A percentile compares a stretch with the other conserved stretches of the same genome.
Evolutionary conservation across 2,888 invertebrate species (phyloP).

Genomic region (Leistus spinibarbis): DNA sequence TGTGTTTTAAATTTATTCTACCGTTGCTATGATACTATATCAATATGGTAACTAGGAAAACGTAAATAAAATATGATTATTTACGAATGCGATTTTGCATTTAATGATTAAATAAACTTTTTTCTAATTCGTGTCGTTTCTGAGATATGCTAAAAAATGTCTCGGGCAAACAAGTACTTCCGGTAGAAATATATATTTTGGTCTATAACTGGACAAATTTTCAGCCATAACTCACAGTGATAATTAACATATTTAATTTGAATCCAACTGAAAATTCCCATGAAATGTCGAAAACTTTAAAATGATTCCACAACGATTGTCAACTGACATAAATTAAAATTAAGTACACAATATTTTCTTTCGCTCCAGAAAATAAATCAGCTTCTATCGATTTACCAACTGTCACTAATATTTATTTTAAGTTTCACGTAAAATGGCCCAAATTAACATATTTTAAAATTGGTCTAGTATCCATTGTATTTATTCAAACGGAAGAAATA

Average conservation of each 20-base stretch:
- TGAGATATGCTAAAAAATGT: too few species aligned
- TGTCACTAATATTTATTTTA: neutral
- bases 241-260: neutral
- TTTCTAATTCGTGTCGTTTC: too few species aligned
- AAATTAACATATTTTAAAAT: neutral
- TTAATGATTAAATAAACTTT: too few species aligned
- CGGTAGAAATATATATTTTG: too few species aligned
- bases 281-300: neutral
- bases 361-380: neutral
- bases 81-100: too few species aligned
- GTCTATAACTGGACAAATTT: too few species aligned
- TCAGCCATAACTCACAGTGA: too few species aligned
- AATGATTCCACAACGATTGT: neutral
- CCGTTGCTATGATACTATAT: too few species aligned
- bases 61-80: too few species aligned
- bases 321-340: neutral
- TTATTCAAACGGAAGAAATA: neutral
- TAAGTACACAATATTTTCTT: neutral
- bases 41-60: too few species aligned
- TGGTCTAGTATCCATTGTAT: neutral
- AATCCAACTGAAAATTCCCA: neutral
- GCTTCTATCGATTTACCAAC: neutral
- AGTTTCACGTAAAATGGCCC: neutral
- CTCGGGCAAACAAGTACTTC: too few species aligned
- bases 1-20: too few species aligned